Evolutionary conservation across 2,113 vertebrate species (phyloP).

Genomic region (Pterophyllum scalare): DNA sequence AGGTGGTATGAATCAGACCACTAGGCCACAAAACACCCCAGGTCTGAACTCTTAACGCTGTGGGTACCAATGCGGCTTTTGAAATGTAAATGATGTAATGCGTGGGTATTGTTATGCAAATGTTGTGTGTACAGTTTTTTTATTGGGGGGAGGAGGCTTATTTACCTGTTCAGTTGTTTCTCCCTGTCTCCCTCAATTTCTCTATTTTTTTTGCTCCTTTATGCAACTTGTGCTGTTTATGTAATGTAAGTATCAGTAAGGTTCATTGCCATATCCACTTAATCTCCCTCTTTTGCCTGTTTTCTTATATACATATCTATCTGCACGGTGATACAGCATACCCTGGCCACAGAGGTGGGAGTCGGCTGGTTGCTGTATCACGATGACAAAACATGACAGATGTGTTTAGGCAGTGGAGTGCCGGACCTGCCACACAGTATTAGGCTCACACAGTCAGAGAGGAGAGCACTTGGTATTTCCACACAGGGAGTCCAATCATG

Average conservation of each 20-base stretch:
- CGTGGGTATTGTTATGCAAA: background rate
- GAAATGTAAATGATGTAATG: slow-evolving; percentile 6
- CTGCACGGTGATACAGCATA: slow-evolving; percentile 23
- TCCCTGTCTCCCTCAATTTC: background rate
- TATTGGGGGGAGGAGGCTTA: background rate
- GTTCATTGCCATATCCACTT: background rate
- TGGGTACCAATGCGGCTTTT: background rate
- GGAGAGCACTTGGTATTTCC: slow-evolving; percentile 82
- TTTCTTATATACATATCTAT: slow-evolving; percentile 29
- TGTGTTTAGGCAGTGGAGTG: slow-evolving; percentile 89
- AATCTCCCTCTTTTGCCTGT: background rate
- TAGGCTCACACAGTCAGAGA: slow-evolving; percentile 86
- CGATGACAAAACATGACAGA: slow-evolving; percentile 85
- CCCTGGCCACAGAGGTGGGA: slow-evolving; percentile 67
- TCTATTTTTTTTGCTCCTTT: background rate
- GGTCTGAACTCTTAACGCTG: slow-evolving; percentile 3
- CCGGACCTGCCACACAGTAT: slow-evolving; percentile 86
- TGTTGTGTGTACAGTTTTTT: background rate
- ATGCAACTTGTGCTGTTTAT: background rate
- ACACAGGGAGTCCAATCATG: slow-evolving; percentile 83
- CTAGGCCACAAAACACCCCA: background rate
- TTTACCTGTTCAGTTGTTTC: background rate
- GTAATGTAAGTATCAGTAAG: background rate
- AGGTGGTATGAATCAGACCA: slow-evolving; percentile 4
- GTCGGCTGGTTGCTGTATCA: slow-evolving; percentile 77